Base-by-base conservation (phyloP, 2,113 vertebrate genomes). In the Panthera uncia region DNA sequence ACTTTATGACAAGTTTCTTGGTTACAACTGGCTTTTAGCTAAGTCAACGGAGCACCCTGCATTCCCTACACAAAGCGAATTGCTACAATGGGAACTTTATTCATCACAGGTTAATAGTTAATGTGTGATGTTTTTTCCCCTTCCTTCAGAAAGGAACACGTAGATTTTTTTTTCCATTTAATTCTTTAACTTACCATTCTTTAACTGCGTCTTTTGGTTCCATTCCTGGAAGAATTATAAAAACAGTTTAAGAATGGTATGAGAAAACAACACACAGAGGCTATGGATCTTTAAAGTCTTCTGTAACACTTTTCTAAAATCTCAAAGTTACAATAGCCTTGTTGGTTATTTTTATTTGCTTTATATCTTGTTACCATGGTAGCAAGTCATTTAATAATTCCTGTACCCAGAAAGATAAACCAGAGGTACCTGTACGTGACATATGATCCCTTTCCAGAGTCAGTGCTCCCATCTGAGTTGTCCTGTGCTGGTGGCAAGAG, bases 1-100 rank as follows among this genome's bases (percentile, higher is more conserved):
- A 23, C 84, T 97, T 97, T 95, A 96, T 94, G 94, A 96, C 90
- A 92, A 93, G 52, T 96, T 94, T 96, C 97, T 96, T 83, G 80
- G 83, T 89, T 96, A 95, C 66, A 89, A 6, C 52, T 55, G 25
- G 52, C 87, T 90, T 71, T 96, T 87, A 76, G 69, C 78, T 78
- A 25, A 88, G 87, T 89, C 88, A 65, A 0, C 21, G 88, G 84
- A 33, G 74, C 25, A 38, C 83, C 73, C 86, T 84, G 83, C 48
- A 73, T 94, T 93, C 63, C 18, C 38, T 41, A 31, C 23, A 79
- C 74, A 96, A 90, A 94, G 87, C 21, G 21, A 5, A 23, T 8
- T 61, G n/a, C 23, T 38, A 76, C 79, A 96, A 78, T 55, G 19
- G 57, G 36, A 69, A 4, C 68, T 86, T 89, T 81, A 85, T 96